Conservation (phyloP, 2,888 invertebrate genomes). For the Crioceris asparagi region DNA sequence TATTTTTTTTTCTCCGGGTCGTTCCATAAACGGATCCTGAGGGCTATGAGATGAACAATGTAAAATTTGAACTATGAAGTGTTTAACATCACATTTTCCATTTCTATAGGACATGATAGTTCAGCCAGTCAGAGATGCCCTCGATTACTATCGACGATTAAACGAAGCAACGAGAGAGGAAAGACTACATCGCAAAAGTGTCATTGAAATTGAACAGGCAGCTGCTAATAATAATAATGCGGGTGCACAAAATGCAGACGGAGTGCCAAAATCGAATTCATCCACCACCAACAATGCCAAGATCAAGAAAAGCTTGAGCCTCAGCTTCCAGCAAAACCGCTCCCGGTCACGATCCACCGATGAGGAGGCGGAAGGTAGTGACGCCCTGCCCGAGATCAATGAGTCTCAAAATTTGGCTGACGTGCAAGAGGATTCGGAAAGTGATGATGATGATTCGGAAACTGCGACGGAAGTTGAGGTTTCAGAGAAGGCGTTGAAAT, state of each 20-base stretch:
- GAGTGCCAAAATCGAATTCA: conserved; percentile 40
- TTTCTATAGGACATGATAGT: conserved; percentile 47
- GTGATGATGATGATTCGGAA: conserved; percentile 43
- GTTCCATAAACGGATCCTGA: too few species aligned
- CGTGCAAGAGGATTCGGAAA: conserved; percentile 46
- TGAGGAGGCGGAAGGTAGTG: conserved; percentile 37
- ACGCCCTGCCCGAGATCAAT: conserved; percentile 19
- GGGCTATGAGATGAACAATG: too few species aligned
- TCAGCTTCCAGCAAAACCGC: conserved; percentile 31
- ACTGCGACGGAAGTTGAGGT: conserved; percentile 64
- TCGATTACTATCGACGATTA: conserved; percentile 50
- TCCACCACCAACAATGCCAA: conserved; percentile 40
- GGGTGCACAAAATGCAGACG: conserved; percentile 37
- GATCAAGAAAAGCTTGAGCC: conserved; percentile 43
- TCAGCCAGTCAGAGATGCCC: conserved; percentile 48
- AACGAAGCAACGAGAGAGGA: conserved; percentile 52
- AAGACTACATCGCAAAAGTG: conserved; percentile 48
- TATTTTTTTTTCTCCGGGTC: too few species aligned
- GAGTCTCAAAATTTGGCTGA: conserved; percentile 35
- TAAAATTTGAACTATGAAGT: too few species aligned
- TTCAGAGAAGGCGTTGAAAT: conserved; percentile 63
- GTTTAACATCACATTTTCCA: too few species aligned
- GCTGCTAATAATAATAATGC: conserved; percentile 34
- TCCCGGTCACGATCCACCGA: conserved; percentile 41
- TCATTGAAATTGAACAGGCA: conserved; percentile 38